Evolutionary conservation across 2,797 vertebrate genomes (phyloP).

Genomic region (Yasuhikotakia modesta): DNA sequence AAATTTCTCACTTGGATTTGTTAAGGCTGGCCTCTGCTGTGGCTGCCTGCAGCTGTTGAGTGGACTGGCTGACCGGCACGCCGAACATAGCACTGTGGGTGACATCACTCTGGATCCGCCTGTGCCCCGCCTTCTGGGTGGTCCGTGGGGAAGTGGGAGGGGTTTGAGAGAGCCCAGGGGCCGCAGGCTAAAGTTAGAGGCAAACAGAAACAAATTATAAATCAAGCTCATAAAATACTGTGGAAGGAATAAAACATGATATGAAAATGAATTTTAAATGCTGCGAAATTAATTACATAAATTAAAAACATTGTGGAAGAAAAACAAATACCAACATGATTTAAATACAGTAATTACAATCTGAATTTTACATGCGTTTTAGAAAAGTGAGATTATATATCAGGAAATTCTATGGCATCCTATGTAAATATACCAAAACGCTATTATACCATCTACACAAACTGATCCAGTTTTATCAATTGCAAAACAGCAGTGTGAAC

Average conservation of each 20-base stretch:
- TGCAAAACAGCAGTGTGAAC: neutral
- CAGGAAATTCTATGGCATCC: too few species aligned
- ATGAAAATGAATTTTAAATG: neutral
- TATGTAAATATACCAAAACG: neutral
- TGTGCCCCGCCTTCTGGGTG: conserved; percentile 81
- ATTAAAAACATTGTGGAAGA: neutral
- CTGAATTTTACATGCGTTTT: too few species aligned
- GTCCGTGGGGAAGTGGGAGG: conserved; percentile 89
- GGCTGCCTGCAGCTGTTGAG: conserved; percentile 84
- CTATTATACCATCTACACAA: conserved; percentile 1
- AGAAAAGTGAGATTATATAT: too few species aligned
- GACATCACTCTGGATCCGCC: conserved; percentile 85
- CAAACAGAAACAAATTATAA: neutral
- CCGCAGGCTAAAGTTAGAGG: conserved; percentile 34
- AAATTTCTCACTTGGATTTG: conserved; percentile 83
- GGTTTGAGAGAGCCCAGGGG: conserved; percentile 76
- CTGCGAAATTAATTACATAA: neutral
- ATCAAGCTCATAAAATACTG: neutral
- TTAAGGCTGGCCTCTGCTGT: conserved; percentile 83
- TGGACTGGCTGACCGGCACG: conserved; percentile 81
- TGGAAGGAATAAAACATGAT: neutral
- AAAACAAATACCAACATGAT: too few species aligned
- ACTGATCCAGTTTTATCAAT: neutral
- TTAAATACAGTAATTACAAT: too few species aligned
- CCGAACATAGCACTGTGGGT: conserved; percentile 80